Conservation (phyloP, 2,888 invertebrate species). For the Anthophora plumipes region DNA sequence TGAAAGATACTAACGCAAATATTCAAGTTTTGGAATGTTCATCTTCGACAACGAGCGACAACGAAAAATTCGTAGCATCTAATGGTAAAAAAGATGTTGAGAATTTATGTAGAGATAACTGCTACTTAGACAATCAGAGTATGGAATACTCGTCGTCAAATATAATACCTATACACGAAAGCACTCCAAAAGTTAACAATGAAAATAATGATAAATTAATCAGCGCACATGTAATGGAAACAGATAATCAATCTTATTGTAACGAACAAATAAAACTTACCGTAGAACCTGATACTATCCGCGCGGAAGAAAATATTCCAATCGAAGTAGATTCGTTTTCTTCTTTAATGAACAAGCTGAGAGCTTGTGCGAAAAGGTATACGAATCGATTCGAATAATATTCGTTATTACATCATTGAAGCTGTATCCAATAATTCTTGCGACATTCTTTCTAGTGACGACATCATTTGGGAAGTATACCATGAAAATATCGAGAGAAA, state of each 20-base stretch:
- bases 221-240: not conserved
- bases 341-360: constrained; percentile 38
- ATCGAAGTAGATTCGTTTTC: constrained; percentile 42
- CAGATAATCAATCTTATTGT: not conserved
- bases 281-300: not conserved
- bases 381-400: not conserved
- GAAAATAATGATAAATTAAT: not conserved
- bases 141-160: constrained; percentile 10
- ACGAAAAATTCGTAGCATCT: not conserved
- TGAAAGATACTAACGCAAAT: not conserved
- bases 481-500: constrained; percentile 61
- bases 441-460: constrained; percentile 67
- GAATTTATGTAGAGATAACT: not conserved
- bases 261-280: not conserved
- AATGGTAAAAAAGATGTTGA: not conserved
- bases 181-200: not conserved
- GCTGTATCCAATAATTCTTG: not conserved
- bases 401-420: not conserved
- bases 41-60: constrained; percentile 1
- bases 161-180: not conserved
- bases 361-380: constrained; percentile 49
- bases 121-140: constrained; percentile 20
- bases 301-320: constrained; percentile 3
- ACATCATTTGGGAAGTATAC: constrained; percentile 76
- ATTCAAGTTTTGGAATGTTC: constrained; percentile 11